Evolutionary conservation across 2,797 vertebrate species (phyloP).

Genomic region (Muscicapa striata): DNA sequence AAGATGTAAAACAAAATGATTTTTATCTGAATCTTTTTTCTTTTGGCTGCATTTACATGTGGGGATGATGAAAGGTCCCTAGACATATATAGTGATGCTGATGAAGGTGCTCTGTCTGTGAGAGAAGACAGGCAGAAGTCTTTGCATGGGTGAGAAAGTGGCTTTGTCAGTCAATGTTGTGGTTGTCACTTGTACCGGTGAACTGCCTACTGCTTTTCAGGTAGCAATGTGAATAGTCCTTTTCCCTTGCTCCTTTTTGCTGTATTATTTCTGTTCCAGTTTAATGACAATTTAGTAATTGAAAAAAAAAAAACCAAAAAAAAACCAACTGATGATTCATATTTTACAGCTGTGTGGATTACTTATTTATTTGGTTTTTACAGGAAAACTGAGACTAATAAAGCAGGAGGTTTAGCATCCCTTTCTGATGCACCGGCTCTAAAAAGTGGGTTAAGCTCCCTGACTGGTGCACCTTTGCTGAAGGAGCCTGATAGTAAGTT

Average conservation of each 20-base stretch:
- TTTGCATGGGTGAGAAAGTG: conserved; percentile 57
- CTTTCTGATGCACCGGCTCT: conserved; percentile 67
- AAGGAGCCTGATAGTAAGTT: conserved; percentile 79
- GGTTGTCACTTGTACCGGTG: background rate
- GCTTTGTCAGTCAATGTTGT: background rate
- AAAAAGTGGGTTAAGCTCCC: conserved; percentile 69
- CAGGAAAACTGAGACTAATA: conserved; percentile 81
- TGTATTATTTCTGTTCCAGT: background rate
- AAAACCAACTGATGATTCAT: background rate
- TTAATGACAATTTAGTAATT: background rate
- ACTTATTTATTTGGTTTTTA: background rate
- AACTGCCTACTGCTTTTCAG: background rate
- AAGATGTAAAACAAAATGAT: background rate
- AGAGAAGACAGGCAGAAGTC: conserved; percentile 12
- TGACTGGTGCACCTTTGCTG: conserved; percentile 68
- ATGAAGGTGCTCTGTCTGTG: conserved; percentile 34
- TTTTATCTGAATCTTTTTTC: background rate
- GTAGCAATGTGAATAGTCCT: background rate
- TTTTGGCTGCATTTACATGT: background rate
- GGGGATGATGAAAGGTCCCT: conserved; percentile 45
- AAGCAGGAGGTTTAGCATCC: conserved; percentile 66
- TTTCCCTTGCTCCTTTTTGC: background rate
- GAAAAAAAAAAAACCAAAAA: background rate
- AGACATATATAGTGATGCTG: conserved; percentile 47
- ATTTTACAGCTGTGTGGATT: background rate